These are phyloP conservation scores for Phrynocephalus guinanensis DNA, from an alignment of 2,797 vertebrate genomes.

Conservation along the genomic window DNA sequence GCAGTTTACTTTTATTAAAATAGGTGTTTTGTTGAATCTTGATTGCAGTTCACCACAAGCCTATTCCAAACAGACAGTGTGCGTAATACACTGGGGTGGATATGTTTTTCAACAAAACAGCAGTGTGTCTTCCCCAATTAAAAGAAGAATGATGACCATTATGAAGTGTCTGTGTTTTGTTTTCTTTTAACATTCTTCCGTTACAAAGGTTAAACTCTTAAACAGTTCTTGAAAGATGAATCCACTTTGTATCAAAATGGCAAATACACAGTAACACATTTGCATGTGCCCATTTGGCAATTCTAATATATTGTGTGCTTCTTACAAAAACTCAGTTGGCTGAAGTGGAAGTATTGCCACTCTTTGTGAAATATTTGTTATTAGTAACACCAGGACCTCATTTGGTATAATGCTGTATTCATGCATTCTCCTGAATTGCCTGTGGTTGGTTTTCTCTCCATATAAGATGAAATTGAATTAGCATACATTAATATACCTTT, in stretches of 20 bases:
- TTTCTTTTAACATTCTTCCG: conserved; percentile 75
- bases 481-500: background rate
- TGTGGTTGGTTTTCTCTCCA: background rate
- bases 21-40: conserved; percentile 78
- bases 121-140: conserved; percentile 78
- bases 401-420: background rate
- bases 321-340: background rate
- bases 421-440: background rate
- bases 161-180: conserved; percentile 83
- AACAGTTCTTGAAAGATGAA: conserved; percentile 51
- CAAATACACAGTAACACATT: background rate
- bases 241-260: conserved; percentile 43
- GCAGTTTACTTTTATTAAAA: conserved; percentile 21
- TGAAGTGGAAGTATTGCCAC: background rate
- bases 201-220: conserved; percentile 25
- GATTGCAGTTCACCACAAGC: conserved; percentile 70
- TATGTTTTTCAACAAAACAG: conserved; percentile 76
- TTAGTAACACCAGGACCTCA: background rate
- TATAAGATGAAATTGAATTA: background rate
- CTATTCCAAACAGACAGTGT: conserved; percentile 62
- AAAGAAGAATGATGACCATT: conserved; percentile 80
- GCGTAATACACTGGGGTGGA: conserved; percentile 61
- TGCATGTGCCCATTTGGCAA: background rate
- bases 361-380: background rate
- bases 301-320: background rate